phyloP scores from a whole-genome alignment of 2,797 vertebrate genomes.

The Champsocephalus gunnari region DNA sequence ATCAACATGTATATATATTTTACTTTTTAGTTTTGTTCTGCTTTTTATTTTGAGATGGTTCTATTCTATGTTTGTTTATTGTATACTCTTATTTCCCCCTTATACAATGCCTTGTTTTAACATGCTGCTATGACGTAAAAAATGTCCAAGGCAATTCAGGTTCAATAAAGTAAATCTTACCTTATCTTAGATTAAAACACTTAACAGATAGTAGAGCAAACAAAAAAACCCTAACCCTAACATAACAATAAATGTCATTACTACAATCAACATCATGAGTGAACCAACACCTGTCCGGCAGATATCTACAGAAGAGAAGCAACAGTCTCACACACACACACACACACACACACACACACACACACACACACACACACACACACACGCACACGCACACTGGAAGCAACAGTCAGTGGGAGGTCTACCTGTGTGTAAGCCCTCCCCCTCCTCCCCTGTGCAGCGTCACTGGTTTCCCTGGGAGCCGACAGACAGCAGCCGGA shows the following conservation, averaged over 20 bases:
- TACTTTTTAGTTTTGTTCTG: no score
- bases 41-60: no score
- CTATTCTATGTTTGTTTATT: no score
- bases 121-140: neutral
- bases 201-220: neutral
- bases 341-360: constrained; percentile 12
- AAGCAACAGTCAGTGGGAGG: constrained; percentile 53
- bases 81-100: no score
- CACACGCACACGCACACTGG: constrained; percentile 35
- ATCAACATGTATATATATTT: no score
- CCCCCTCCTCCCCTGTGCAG: constrained; percentile 64
- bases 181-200: no score
- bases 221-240: neutral
- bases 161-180: no score
- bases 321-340: constrained; percentile 7
- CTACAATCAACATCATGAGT: neutral
- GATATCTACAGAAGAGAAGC: neutral
- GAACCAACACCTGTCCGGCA: constrained; percentile 35
- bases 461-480: constrained; percentile 79
- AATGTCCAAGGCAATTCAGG: no score
- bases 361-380: neutral
- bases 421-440: constrained; percentile 71
- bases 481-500: constrained; percentile 67
- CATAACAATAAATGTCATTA: neutral
- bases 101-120: no score